These are phyloP conservation scores for Lutjanus argentimaculatus DNA, from an alignment of 2,797 vertebrate species.

Conservation along the genomic window DNA sequence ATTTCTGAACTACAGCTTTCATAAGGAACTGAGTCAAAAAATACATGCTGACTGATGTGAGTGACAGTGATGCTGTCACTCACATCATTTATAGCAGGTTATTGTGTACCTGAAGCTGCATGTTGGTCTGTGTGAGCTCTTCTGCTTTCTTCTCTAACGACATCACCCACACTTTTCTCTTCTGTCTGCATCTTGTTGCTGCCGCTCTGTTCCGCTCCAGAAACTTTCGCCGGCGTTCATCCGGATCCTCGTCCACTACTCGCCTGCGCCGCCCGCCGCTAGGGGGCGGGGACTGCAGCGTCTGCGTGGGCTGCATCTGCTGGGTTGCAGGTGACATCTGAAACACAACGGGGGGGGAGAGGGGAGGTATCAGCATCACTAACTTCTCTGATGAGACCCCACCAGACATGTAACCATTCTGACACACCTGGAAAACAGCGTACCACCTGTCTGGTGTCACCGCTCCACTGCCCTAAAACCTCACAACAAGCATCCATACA, in stretches of 20 bases:
- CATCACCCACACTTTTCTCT: constrained; percentile 99
- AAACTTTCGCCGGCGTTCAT: constrained; percentile 97
- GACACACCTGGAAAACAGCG: constrained; percentile 65
- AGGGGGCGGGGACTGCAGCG: constrained; percentile 93
- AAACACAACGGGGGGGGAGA: constrained; percentile 15
- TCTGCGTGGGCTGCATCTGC: constrained; percentile 98
- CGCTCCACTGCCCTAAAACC: constrained; percentile 50
- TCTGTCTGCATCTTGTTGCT: constrained; percentile 98
- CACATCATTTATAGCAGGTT: too few species aligned
- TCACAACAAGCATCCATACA: constrained; percentile 74
- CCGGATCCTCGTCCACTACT: constrained; percentile 97
- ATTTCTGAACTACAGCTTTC: too few species aligned
- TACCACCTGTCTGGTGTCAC: constrained; percentile 71
- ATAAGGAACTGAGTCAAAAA: too few species aligned
- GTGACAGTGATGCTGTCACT: background rate
- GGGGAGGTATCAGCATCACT: constrained; percentile 7
- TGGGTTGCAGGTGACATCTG: constrained; percentile 97
- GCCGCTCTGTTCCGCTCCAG: constrained; percentile 98
- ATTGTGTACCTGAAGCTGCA: constrained; percentile 96
- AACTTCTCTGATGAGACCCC: constrained; percentile 38
- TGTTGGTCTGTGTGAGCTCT: constrained; percentile 99
- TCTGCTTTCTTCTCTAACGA: constrained; percentile 99
- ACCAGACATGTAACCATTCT: constrained; percentile 48
- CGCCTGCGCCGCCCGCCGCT: constrained; percentile 95
- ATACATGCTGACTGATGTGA: too few species aligned